Evolutionary conservation across 2,888 invertebrate species (phyloP).

Genomic region (Acrobasis suavella): DNA sequence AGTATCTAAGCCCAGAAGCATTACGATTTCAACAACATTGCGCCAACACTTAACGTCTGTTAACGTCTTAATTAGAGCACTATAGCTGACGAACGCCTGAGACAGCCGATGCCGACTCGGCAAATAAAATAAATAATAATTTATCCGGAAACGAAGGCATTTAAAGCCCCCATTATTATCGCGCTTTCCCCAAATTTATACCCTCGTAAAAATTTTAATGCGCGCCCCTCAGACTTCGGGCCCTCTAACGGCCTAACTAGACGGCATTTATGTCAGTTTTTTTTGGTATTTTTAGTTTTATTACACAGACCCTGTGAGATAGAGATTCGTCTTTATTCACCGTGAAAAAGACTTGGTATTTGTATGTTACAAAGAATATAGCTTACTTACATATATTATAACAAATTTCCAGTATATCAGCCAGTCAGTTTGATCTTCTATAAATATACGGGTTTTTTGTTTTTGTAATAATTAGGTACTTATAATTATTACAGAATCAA

Average conservation of each 20-base stretch:
- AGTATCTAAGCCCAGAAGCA: background rate
- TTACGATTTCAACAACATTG: background rate
- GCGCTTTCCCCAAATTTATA: conserved; percentile 27
- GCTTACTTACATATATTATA: no score
- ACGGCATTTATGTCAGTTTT: conserved; percentile 7
- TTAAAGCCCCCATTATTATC: conserved; percentile 29
- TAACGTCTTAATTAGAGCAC: conserved; percentile 14
- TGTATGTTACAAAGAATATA: background rate
- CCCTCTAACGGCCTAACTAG: conserved; percentile 2
- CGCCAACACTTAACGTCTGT: background rate
- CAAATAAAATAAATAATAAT: conserved; percentile 31
- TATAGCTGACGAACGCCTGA: background rate
- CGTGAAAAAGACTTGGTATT: background rate
- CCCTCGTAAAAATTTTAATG: conserved; percentile 29
- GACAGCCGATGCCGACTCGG: conserved; percentile 9
- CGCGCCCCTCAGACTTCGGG: background rate
- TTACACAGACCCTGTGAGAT: background rate
- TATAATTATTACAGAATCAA: no score
- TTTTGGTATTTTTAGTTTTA: conserved; percentile 14
- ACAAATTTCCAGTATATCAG: no score
- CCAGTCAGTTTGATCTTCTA: no score
- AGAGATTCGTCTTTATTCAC: background rate
- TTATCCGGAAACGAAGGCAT: conserved; percentile 27
- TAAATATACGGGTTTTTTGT: no score
- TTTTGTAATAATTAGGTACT: no score